Base-by-base conservation (phyloP, 2,797 vertebrate genomes). In the Pseudochromis fuscus region DNA sequence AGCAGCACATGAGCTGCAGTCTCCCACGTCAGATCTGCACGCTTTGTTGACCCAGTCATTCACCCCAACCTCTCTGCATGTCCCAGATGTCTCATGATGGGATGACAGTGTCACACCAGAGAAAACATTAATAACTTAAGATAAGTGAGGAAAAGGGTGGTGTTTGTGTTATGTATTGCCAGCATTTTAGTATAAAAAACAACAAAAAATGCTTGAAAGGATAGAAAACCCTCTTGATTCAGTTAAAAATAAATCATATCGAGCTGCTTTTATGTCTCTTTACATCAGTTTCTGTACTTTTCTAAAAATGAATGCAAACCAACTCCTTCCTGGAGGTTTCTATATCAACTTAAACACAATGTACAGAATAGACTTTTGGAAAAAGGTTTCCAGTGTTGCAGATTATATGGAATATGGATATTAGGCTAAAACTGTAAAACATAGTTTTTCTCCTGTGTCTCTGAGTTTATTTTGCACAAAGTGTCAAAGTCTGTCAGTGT, bases 401-500 rank as follows among this genome's bases (percentile, higher is more conserved):
- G 33, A 13, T 35, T 35, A 4, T 13, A 35, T 35, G 33, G 35
- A 38, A 10, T 3, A 13, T 9, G 3, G 31, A 9, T 18, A 38
- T 38, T 31, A 5, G 7, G 13, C 12, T 38, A 21, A 55, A 37
- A 7, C 13, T 24, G 3, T 10, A 9, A 8, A 23, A 28, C 15
- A 1, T 23, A n/a, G n/a, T n/a, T n/a, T n/a, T n/a, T n/a, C n/a
- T n/a, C n/a, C n/a, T 31, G 8, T 9, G 31, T 52, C 28, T 15
- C 10, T 42, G 8, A 16, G 27, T 44, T n/a, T 31, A 37, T 30
- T 3, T 19, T 52, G n/a, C 50, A 40, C 38, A 51, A n/a, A 23
- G 33, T 57, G 19, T 42, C 37, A 53, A 37, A 38, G 23, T 37
- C 24, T 19, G 62, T 62, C 27, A n/a, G 19, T 11, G n/a, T 28